Conservation (phyloP, 23 tunicate genomes). For the Botrylloides violaceus region DNA sequence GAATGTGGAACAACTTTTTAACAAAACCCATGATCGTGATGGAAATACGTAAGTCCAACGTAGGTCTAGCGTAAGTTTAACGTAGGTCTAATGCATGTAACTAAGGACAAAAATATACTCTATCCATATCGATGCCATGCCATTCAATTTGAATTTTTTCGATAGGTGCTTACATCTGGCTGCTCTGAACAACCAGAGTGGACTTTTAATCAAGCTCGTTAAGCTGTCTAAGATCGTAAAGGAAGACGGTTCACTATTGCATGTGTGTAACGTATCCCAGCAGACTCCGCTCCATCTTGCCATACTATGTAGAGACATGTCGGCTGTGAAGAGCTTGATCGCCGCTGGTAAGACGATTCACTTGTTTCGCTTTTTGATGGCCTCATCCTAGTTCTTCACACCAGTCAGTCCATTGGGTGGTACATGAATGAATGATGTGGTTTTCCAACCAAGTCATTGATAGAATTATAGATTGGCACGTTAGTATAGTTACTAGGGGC, state of each 20-base stretch:
- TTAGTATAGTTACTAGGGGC: too few relatives aligned
- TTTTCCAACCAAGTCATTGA: too few relatives aligned
- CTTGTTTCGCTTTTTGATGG: too few relatives aligned
- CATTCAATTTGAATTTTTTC: not conserved
- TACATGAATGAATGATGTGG: too few relatives aligned
- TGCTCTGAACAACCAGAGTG: not conserved
- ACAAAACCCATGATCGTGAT: not conserved
- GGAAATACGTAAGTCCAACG: not conserved
- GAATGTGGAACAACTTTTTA: not conserved
- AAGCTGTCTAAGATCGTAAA: not conserved
- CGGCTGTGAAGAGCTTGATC: not conserved
- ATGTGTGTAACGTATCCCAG: not conserved
- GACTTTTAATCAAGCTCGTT: not conserved
- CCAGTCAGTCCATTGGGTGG: too few relatives aligned
- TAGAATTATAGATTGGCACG: too few relatives aligned
- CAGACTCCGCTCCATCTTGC: not conserved
- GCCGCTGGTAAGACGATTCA: too few relatives aligned
- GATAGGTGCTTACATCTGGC: not conserved
- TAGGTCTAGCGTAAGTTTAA: too few relatives aligned
- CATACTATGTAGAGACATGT: not conserved
- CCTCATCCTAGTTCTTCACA: too few relatives aligned
- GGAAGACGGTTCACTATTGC: not conserved
- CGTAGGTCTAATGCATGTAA: too few relatives aligned
- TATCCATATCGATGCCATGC: too few relatives aligned
- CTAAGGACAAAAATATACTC: too few relatives aligned